These are phyloP conservation scores for Atta colombica DNA, from an alignment of 1,140 invertebrate species.

Conservation along the genomic window DNA sequence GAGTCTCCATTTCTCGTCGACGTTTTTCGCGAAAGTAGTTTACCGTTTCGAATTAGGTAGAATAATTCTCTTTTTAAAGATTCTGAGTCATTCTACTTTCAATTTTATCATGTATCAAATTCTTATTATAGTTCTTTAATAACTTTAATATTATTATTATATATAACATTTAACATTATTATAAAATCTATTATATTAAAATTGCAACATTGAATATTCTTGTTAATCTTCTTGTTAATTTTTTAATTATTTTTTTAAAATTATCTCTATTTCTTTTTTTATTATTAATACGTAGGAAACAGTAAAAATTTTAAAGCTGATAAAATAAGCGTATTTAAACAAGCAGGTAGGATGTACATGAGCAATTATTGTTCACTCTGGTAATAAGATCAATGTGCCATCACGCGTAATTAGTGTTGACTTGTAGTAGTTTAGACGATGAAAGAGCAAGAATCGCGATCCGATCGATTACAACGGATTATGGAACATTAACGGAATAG, in stretches of 20 bases:
- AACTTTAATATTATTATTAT: not conserved
- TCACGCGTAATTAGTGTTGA: not conserved
- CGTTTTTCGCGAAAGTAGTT: constrained; percentile 27
- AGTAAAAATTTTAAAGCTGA: not conserved
- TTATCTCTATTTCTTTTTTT: not conserved
- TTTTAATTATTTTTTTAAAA: not conserved
- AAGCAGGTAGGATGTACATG: no score
- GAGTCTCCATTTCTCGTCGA: constrained; percentile 23
- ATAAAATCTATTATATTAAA: not conserved
- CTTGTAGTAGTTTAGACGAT: not conserved
- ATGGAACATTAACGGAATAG: constrained; percentile 24
- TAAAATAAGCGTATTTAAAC: not conserved
- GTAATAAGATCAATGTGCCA: constrained; percentile 8
- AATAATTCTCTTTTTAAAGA: not conserved
- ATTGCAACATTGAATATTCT: not conserved
- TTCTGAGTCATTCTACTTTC: not conserved
- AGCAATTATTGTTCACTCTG: not conserved
- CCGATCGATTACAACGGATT: constrained; percentile 53
- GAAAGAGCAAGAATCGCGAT: constrained; percentile 31
- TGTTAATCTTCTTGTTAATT: not conserved
- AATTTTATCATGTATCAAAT: not conserved
- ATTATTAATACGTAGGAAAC: not conserved
- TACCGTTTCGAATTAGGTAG: constrained; percentile 18
- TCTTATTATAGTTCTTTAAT: not conserved
- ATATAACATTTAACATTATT: no score